Base-by-base conservation (phyloP, 2,888 invertebrate species). In the Rhagonycha fulva region DNA sequence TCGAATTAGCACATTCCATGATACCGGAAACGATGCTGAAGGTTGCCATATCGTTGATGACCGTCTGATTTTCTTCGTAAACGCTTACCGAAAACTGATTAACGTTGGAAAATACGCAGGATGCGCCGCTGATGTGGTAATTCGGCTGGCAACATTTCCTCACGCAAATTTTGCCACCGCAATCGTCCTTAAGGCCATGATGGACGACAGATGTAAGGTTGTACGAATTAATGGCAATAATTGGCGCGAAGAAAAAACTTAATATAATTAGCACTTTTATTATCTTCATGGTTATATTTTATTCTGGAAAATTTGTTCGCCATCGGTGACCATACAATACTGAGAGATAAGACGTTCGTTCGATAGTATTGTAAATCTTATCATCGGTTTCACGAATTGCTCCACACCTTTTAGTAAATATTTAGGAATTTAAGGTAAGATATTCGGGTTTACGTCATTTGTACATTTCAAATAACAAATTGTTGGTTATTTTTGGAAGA, bases 121-220 rank as follows among this genome's bases (percentile, higher is more conserved):
- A 11, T 30, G 63, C 70, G 23, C 63, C 62, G 66, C 70, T 74
- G 63, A 62, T 14, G 28, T 62, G 5, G 24, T 74, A 74, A 70
- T 74, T 70, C 12, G 32, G 11, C 47, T 74, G 63, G 26, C 74
- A 74, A 12, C 74, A 74, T 70, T 74, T 74, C 70, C 74, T 28
- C n/a, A 74, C 14, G 26, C 70, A 74, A 12, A 30, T 30, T 47
- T 47, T n/a, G 62, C 30, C 10, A 32, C 24, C 2, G 14, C 24
- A 68, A 62, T 62, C 14, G 62, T 62, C 26, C 23, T 61, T 32
- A 12, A 2, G 4, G 11, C 24, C 63, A 7, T 24, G 12, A n/a
- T 63, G n/a, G 24, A 63, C 24, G 24, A 24, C 12, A 2, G 63
- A n/a, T 2, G 24, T 63, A 9, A 63, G 23, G 2, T 12, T 23